Evolutionary conservation across 1,140 invertebrate genomes (phyloP), one percentile per base, ranked within the genome.

Genomic region (Charaxes varanes): DNA sequence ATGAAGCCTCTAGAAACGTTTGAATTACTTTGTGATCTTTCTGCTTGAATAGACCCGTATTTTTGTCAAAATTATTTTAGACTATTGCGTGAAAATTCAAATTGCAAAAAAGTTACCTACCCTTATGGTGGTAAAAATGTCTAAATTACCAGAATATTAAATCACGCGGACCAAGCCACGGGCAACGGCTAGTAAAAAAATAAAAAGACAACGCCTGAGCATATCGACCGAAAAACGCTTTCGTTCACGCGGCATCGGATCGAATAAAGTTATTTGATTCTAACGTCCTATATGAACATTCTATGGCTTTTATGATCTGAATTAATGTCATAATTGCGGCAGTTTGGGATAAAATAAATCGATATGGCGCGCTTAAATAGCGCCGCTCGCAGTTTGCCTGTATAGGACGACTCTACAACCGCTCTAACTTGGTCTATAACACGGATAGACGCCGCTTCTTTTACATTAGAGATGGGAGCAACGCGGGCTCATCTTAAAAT

Each of bases 321-420:
- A 70, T 83, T 83, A 83, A 80, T 79, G 76, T 80, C 78, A 79
- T 80, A 80, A 83, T 78, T 82, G 76, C 62, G 62, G 68, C 70
- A 67, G 62, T 83, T 70, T 74, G 58, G 62, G 60, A 80, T 74
- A 78, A 80, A 80, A 79, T 80, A 79, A 83, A 82, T 82, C 67
- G 78, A 78, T 79, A 76, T 59, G 46, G 65, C 59, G 49, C 66
- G 65, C 66, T 76, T 78, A 68, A 60, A 74, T 77, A 77, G 74
- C 79, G 78, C 78, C 73, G 69, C 76, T 76, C 71, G 78, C 63
- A 66, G 72, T 65, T 70, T 62, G 54, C 48, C 48, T 59, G 46
- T 48, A 46, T 66, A 53, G 61, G 67, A 60, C 44, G 48, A 49
- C 41, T 47, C 40, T 44, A 42, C 46, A 53, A 65, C 66, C 65